Evolutionary conservation across 2,113 vertebrate species (phyloP), one percentile per base, ranked within the genome.

Genomic region (Theristicus caerulescens): DNA sequence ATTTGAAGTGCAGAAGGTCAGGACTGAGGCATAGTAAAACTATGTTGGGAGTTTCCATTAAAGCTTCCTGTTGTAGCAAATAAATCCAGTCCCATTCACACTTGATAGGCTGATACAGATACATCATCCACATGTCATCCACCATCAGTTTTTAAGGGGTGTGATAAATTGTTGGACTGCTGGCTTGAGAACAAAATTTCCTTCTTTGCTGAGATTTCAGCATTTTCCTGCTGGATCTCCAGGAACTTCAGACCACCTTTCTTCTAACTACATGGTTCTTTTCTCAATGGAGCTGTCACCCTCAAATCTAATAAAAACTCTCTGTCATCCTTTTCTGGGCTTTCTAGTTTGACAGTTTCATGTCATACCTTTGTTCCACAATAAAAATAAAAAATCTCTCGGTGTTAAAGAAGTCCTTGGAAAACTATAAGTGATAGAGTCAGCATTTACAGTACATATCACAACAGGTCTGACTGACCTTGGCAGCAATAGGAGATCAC

Each of bases 341-440:
- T 86, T 95, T 83, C 80, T 92, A 52, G 51, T 74, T 96, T 86
- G 86, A 89, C 80, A 94, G 91, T 86, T 95, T 89, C 0, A 0
- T 95, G 90, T 94, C 86, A 86, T 58, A 91, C 52, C 83, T 94
- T 95, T 96, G 86, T 95, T 96, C 65, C 72, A 94, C 83, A 89
- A 95, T 79, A 92, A 90, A 95, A 96, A 84, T 88, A 94, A 96
- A 92, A 95, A 92, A 91, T 67, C 69, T 78, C 29, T 66, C n/a
- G 21, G 42, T 90, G 76, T 94, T 97, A 88, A 88, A 84, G 79
- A 78, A 95, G 88, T 88, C 95, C 96, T 96, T 95, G 88, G 88
- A 82, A 96, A 94, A 84, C 61, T 86, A 1, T 88, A 92, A 96
- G n/a, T 69, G 86, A 79, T 82, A 55, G 88, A 95, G 86, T 94